Base-by-base conservation (phyloP, 2,888 invertebrate genomes). In the Keiferia lycopersicella region DNA sequence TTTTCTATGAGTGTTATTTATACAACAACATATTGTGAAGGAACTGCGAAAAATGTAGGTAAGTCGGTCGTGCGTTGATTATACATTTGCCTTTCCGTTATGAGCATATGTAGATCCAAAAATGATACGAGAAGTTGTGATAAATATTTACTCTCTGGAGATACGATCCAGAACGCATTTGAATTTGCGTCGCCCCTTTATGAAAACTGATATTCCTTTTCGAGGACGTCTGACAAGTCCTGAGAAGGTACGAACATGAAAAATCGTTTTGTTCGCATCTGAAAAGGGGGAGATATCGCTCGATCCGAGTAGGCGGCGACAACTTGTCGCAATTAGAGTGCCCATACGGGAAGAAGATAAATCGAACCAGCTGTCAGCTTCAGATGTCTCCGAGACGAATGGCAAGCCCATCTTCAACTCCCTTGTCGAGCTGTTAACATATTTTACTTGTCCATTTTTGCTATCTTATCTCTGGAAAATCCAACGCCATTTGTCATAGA, bases 241-340 rank as follows among this genome's bases (percentile, higher is more conserved):
- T 12, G 45, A 45, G 45, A 16, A 22, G 34, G 51, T 34, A 48
- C 34, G 34, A 62, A 64, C 59, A 62, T 62, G 62, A 65, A 64
- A 63, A 61, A 60, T 65, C 63, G 53, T 65, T 63, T 64, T 62
- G 38, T 48, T 39, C 53, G 53, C 20, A 26, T n/a, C 63, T 56
- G 61, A 41, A 59, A 62, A 26, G 53, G 66, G 66, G 64, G 66
- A 64, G 59, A 64, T 59, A 62, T 61, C 20, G 39, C 51, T 62
- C 58, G 61, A 65, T 65, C 48, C 58, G 61, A 58, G 65, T 58
- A 61, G 61, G 65, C 60, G 75, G 73, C 75, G 77, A 75, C 80
- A 73, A 75, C 70, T 77, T 77, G 77, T 79, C 73, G 76, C 78
- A 81, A 80, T 82, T 82, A 82, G 74, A 74, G 71, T 71, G 70